Evolutionary conservation across 2,888 invertebrate species (phyloP), one percentile per base, ranked within the genome.

Genomic region (Cephonodes hylas): DNA sequence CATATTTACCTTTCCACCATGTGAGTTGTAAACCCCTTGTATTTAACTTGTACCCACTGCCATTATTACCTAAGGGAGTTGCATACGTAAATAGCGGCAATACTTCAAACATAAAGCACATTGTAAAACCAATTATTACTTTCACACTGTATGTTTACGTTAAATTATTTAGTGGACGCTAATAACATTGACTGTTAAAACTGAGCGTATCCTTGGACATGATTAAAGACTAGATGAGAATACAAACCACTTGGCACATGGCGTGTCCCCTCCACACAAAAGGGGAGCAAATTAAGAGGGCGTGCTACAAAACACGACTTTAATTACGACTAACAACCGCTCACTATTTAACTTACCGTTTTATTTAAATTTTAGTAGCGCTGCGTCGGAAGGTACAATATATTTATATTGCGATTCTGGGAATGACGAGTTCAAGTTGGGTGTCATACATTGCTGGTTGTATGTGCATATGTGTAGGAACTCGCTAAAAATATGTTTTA

Each of bases 271-370:
- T 67, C n/a, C 18, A 53, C 31, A 75, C 71, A 80, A 81, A 77
- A 74, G 79, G 80, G 75, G 72, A 67, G 69, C 72, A 75, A 81
- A 86, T 83, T 82, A 83, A 84, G 76, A 79, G 83, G 83, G 84
- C 80, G 82, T 83, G 68, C 67, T 76, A 53, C 67, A 74, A 79
- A 83, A 83, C 76, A 73, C 80, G 71, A 77, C 80, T 83, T 84
- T 87, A 88, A 88, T 88, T 84, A 81, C 79, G 79, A 64, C 64
- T 73, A 79, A 83, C 77, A 73, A 79, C 73, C 71, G 68, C 72
- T 75, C 76, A 74, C 69, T 75, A 64, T 77, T 77, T 77, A 67
- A 73, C 71, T 73, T 68, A 69, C 27, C 66, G 66, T 70, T 71
- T 65, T 69, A 72, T 71, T 72, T 58, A 63, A 66, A 63, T 58